These are phyloP conservation scores for Montipora foliosa DNA, from an alignment of 64 coral and sea anemone genomes.

Conservation along the genomic window DNA sequence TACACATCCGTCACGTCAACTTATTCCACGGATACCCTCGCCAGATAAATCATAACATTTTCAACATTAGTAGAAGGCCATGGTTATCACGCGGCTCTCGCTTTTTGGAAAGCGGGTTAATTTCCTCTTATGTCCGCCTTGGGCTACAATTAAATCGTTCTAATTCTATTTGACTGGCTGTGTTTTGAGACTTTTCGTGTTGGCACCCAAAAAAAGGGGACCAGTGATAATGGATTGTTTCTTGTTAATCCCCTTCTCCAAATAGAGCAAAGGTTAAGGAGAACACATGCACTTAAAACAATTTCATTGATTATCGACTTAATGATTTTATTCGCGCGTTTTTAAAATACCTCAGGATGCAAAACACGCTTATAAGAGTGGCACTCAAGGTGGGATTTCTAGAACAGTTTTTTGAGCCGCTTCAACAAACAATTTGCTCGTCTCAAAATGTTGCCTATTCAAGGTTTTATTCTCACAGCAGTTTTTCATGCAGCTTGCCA, in stretches of 20 bases:
- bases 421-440: neutral
- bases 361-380: neutral
- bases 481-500: neutral
- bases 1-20: slow-evolving; percentile 6
- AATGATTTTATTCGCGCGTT: neutral
- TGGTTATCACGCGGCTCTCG: neutral
- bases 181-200: neutral
- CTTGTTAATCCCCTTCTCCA: neutral
- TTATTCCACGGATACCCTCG: neutral
- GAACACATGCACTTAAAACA: slow-evolving; percentile 6
- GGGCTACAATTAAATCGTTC: neutral
- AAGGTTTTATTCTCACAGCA: neutral
- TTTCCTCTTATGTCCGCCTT: too few relatives aligned
- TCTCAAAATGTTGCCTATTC: neutral
- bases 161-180: too few relatives aligned
- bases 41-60: neutral
- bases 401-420: neutral
- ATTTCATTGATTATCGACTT: slow-evolving; percentile 31
- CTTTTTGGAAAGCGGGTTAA: neutral
- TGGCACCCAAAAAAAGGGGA: neutral
- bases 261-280: slow-evolving; percentile 44
- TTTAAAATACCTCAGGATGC: neutral
- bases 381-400: neutral
- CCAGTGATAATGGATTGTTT: neutral
- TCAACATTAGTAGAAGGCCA: neutral